Conservation (phyloP, 2,113 vertebrate species). For the Arenaria interpres region DNA sequence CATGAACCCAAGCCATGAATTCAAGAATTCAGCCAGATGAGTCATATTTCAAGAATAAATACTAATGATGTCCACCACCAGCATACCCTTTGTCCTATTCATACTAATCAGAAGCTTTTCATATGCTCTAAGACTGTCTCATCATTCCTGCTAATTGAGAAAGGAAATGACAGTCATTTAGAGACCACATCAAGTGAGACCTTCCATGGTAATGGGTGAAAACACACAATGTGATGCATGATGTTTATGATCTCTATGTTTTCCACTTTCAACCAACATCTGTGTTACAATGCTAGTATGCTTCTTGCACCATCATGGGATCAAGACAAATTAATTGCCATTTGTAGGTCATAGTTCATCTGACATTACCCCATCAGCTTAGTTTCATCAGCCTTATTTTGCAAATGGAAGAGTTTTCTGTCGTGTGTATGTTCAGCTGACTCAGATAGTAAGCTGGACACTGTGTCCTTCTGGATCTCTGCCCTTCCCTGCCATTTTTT, state of each 20-base stretch:
- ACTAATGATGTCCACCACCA: background rate
- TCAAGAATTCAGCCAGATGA: background rate
- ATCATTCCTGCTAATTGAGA: background rate
- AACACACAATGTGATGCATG: background rate
- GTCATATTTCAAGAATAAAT: background rate
- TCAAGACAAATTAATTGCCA: background rate
- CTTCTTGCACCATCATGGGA: background rate
- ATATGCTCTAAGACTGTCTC: background rate
- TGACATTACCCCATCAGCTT: background rate
- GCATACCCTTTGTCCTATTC: rapidly evolving
- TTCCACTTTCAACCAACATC: background rate
- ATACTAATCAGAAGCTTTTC: background rate
- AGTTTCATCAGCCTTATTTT: background rate
- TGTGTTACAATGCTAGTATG: background rate
- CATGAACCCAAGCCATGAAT: background rate
- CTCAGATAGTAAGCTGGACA: background rate
- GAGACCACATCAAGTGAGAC: background rate
- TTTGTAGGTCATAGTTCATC: background rate
- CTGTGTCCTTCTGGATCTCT: rapidly evolving
- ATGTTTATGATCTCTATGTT: background rate
- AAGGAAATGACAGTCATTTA: background rate
- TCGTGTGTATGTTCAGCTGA: background rate
- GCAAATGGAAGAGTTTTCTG: background rate
- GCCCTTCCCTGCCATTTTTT: rapidly evolving
- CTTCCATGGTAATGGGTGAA: background rate